phyloP scores from a whole-genome alignment of 2,113 vertebrate genomes.

The Rhodinocichla rosea region DNA sequence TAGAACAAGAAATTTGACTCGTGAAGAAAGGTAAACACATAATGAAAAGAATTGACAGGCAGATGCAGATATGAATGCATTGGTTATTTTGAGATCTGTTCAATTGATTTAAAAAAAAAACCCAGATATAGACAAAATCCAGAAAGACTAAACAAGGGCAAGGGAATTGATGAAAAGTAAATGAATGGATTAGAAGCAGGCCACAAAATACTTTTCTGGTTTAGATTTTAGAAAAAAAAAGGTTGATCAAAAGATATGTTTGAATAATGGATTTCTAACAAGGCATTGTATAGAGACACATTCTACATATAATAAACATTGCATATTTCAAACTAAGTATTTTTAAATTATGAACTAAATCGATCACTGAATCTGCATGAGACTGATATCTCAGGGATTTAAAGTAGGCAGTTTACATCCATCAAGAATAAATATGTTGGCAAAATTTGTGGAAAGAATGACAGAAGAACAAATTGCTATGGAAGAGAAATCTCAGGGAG shows the following conservation, averaged over 20 bases:
- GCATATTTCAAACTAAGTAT: background rate
- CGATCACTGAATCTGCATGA: background rate
- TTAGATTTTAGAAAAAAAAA: background rate
- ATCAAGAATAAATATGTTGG: background rate
- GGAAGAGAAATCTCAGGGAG: background rate
- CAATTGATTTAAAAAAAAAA: background rate
- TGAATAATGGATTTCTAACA: background rate
- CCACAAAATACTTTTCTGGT: background rate
- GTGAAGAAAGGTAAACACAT: background rate
- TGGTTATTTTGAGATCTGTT: rapidly evolving
- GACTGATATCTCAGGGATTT: background rate
- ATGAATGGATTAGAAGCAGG: background rate
- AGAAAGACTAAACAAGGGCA: background rate
- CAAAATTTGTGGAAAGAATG: background rate
- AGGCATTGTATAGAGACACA: background rate
- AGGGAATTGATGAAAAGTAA: background rate
- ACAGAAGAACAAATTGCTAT: background rate
- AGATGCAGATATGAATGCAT: background rate
- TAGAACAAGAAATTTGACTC: background rate
- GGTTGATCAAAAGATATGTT: background rate
- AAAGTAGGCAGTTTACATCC: background rate
- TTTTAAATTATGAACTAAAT: background rate
- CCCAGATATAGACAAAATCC: background rate
- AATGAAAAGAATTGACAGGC: background rate
- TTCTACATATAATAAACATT: background rate